Conservation (phyloP, 2,797 vertebrate genomes). For the Myiotriccus ornatus region DNA sequence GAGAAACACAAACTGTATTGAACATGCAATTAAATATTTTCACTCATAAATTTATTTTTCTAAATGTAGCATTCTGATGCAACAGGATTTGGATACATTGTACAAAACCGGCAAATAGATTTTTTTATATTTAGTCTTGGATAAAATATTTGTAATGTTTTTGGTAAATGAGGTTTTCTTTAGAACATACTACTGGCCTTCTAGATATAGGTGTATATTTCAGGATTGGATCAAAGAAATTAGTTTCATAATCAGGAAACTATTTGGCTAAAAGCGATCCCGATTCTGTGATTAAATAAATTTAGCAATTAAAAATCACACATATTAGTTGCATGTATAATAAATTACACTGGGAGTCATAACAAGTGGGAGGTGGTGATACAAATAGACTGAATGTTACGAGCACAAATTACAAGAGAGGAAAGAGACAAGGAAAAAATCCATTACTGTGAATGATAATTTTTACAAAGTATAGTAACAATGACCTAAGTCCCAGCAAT, state of each 20-base stretch:
- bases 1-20: slow-evolving; percentile 11
- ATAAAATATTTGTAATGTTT: neutral
- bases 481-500: neutral
- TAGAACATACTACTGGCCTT: neutral
- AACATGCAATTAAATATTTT: slow-evolving; percentile 25
- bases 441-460: neutral
- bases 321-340: neutral
- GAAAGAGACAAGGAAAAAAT: neutral
- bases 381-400: neutral
- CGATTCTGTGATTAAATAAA: neutral
- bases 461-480: neutral
- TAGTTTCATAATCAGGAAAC: neutral
- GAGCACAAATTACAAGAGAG: neutral
- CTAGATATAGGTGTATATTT: neutral
- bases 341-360: neutral
- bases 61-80: neutral
- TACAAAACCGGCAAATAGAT: neutral
- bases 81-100: neutral
- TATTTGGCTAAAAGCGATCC: neutral
- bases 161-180: neutral
- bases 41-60: neutral
- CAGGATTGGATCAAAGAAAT: neutral
- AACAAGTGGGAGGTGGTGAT: neutral
- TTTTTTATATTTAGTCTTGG: neutral
- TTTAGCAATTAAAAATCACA: neutral